Evolutionary conservation across 2,888 invertebrate species (phyloP).

Genomic region (Oligia latruncula): DNA sequence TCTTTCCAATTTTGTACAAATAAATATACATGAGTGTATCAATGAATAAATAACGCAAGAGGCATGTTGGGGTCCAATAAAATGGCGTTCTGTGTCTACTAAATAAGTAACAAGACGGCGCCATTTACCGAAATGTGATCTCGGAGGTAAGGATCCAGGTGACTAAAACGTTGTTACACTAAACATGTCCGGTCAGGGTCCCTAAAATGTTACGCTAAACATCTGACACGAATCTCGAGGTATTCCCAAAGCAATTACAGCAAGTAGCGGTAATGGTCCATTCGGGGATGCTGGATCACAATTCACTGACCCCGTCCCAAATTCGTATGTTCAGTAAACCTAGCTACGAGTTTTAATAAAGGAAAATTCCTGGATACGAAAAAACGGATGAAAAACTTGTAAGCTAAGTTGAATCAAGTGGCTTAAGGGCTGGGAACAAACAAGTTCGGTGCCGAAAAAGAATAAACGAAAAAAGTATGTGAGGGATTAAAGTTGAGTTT

Average conservation of each 20-base stretch:
- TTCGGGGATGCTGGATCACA: conserved; percentile 67
- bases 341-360: conserved; percentile 66
- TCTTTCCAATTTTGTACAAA: conserved; percentile 64
- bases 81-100: conserved; percentile 64
- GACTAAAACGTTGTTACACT: conserved; percentile 62
- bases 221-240: conserved; percentile 66
- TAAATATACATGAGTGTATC: conserved; percentile 68
- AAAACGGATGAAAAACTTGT: conserved; percentile 66
- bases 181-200: conserved; percentile 59
- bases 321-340: conserved; percentile 67
- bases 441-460: conserved; percentile 62
- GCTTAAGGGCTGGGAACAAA: conserved; percentile 64
- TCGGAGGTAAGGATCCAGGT: conserved; percentile 59
- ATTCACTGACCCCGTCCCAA: conserved; percentile 70
- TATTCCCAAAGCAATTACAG: conserved; percentile 76
- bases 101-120: conserved; percentile 64
- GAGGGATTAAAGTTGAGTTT: conserved; percentile 62
- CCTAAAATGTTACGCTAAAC: conserved; percentile 67
- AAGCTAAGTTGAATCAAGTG: conserved; percentile 67
- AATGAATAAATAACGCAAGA: conserved; percentile 66
- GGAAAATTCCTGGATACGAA: conserved; percentile 58
- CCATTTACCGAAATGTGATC: conserved; percentile 67
- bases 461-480: conserved; percentile 66
- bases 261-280: conserved; percentile 71
- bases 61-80: conserved; percentile 63